These are phyloP conservation scores for Malaclemys terrapin DNA, from an alignment of 2,113 vertebrate genomes.

Conservation along the genomic window DNA sequence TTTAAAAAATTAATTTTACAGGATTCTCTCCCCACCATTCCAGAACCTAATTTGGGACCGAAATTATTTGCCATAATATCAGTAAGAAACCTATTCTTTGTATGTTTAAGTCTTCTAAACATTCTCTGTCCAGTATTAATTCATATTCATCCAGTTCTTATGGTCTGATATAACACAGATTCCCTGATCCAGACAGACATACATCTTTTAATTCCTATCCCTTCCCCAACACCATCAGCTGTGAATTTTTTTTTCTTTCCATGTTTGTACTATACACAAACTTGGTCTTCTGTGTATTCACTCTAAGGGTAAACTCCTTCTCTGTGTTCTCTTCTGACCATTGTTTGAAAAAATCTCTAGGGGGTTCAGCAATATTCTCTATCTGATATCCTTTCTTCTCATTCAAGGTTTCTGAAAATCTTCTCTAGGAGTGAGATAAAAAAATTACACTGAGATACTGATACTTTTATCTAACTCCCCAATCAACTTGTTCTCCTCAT, in stretches of 20 bases:
- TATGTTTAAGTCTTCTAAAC: accelerated
- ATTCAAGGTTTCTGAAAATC: constrained; percentile 41
- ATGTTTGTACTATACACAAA: not conserved
- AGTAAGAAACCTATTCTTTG: not conserved
- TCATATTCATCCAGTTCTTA: not conserved
- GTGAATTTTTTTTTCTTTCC: constrained; percentile 1
- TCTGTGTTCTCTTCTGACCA: constrained; percentile 58
- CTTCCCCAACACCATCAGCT: not conserved
- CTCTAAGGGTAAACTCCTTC: constrained; percentile 17
- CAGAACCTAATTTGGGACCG: not conserved
- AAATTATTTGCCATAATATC: not conserved
- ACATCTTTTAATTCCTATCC: not conserved
- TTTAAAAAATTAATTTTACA: not conserved
- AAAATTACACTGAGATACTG: constrained; percentile 1
- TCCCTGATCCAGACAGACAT: not conserved
- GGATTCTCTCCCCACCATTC: not conserved
- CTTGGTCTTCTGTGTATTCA: not conserved
- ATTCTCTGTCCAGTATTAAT: accelerated
- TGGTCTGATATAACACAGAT: not conserved
- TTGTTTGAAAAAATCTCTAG: constrained; percentile 50
- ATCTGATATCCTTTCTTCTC: constrained; percentile 49
- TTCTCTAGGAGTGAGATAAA: constrained; percentile 39
- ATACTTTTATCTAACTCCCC: constrained; percentile 15
- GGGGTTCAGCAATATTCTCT: constrained; percentile 48
- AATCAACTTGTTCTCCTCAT: not conserved